Evolutionary conservation across 2,797 vertebrate genomes (phyloP).

Genomic region (Tenualosa thibaudeaui): DNA sequence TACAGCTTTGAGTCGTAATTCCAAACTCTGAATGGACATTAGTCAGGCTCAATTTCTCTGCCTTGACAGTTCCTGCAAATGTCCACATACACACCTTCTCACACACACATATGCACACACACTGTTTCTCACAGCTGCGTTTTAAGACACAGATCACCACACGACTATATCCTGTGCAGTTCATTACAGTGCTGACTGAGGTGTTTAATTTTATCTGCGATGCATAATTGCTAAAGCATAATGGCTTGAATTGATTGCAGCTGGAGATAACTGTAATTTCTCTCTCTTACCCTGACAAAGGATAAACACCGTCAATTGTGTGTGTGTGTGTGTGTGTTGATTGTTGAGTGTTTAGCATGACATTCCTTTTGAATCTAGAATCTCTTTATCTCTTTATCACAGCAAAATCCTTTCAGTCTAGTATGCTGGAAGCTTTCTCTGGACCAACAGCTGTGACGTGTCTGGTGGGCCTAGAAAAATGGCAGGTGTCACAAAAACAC

Average conservation of each 20-base stretch:
- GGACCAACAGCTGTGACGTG: too few species aligned
- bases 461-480: too few species aligned
- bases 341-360: background rate
- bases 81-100: background rate
- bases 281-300: background rate
- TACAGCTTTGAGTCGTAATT: background rate
- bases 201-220: background rate
- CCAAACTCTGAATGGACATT: background rate
- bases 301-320: background rate
- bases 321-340: background rate
- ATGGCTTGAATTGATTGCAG: background rate
- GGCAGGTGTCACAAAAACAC: too few species aligned
- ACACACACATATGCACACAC: background rate
- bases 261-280: background rate
- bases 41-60: background rate
- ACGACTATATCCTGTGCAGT: background rate
- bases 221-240: background rate
- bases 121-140: background rate
- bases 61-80: constrained; percentile 20
- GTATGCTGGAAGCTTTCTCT: background rate
- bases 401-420: background rate
- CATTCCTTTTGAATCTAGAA: background rate
- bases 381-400: background rate
- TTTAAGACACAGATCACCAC: background rate
- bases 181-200: background rate